Evolutionary conservation across 2,888 invertebrate species (phyloP), one percentile per base, ranked within the genome.

Genomic region (Entomobrya proxima): DNA sequence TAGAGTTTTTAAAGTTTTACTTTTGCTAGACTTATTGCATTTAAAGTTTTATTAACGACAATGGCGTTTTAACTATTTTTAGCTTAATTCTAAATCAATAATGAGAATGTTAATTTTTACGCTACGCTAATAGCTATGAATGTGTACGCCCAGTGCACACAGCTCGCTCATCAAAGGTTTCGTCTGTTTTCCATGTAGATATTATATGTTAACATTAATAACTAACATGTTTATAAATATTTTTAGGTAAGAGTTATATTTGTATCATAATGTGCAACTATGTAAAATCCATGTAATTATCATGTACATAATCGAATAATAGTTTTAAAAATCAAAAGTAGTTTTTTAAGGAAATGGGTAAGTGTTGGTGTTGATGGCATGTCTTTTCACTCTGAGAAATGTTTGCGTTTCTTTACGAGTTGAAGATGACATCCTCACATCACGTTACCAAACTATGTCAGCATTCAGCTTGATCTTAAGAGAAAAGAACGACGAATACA

Each of bases 391-490:
- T n/a, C 32, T 24, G 30, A 24, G 61, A 72, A 72, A 47, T 15
- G n/a, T 69, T 50, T 11, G 58, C 50, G 52, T 27, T 32, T 24
- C 21, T 50, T 52, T 21, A n/a, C n/a, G 32, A 30, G 18, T 21
- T 50, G 15, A 11, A 15, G 37, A 35, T 50, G 37, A 35, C 55
- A 11, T 37, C 40, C 44, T 24, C 18, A 35, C 44, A 30, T 58
- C 55, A 72, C 72, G n/a, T 47, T 77, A 72, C 77, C 84, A 76
- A 83, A 69, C 67, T 24, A 83, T 84, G 84, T 84, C 84, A 84
- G 84, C 84, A 84, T 84, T 84, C 84, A 84, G 84, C 77, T 84
- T 84, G 84, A 69, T 84, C 84, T 84, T 61, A 78, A 64, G 67
- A 84, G 83, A 83, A 83, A 84, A 69, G 72, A 77, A 69, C 52